Percentiles rank a stretch among this genome's conserved stretches.
Conservation (phyloP, 2,888 invertebrate species). For the Orchesellides sinensis region DNA sequence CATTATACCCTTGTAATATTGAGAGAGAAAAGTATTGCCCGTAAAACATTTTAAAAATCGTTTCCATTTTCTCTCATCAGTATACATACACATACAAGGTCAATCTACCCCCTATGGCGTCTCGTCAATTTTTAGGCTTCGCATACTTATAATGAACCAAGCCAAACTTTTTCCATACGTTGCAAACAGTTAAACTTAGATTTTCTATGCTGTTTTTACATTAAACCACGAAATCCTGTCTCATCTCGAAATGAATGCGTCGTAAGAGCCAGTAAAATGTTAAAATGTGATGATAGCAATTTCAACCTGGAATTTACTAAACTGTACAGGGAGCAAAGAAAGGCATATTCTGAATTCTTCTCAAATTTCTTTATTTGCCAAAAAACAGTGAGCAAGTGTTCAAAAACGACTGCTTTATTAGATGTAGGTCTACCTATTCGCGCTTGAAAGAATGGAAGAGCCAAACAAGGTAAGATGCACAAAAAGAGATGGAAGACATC, state of each 20-base stretch:
- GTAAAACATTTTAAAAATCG: background rate
- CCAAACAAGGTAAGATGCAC: background rate
- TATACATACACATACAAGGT: constrained; percentile 13
- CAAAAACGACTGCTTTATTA: background rate
- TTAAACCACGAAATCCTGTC: no score
- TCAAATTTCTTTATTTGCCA: constrained; percentile 9
- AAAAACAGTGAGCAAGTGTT: background rate
- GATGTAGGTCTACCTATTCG: background rate
- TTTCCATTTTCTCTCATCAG: constrained; percentile 1
- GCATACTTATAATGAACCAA: constrained; percentile 12
- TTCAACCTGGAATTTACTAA: no score
- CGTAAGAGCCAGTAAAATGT: no score
- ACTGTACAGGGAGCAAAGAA: no score
- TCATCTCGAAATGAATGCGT: no score
- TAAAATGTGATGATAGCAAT: no score
- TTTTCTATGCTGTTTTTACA: no score
- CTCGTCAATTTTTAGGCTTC: constrained; percentile 38
- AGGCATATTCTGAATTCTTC: no score
- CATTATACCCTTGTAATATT: no score
- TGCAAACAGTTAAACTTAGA: no score
- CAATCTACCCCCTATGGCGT: constrained; percentile 56
- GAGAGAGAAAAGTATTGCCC: background rate
- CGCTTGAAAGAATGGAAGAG: background rate
- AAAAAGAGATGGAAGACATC: constrained; percentile 38
- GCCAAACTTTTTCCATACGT: no score